Evolutionary conservation across 2,113 vertebrate genomes (phyloP).

Genomic region (Pycnonotus jocosus): DNA sequence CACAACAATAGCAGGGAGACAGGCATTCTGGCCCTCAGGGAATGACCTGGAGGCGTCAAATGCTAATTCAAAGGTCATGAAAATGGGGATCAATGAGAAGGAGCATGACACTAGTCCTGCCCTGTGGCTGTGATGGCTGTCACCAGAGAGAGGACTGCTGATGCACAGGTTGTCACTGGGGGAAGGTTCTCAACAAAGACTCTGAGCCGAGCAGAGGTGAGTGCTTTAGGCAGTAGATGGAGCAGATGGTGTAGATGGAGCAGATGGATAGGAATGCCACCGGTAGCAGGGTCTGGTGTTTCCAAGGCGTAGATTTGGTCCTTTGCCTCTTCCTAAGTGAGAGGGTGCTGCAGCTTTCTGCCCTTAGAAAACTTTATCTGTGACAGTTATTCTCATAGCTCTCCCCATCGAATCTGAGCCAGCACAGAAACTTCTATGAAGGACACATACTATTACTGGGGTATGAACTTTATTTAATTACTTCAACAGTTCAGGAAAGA

Average conservation of each 20-base stretch:
- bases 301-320: background rate
- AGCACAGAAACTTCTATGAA: background rate
- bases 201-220: background rate
- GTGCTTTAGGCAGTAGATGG: background rate
- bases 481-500: background rate
- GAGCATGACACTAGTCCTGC: background rate
- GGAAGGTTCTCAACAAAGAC: background rate
- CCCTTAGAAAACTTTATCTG: background rate
- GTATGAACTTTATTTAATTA: background rate
- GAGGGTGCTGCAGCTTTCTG: background rate
- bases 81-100: background rate
- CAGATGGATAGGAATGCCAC: background rate
- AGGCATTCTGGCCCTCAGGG: background rate
- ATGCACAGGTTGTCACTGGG: background rate
- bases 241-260: background rate
- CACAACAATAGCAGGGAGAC: background rate
- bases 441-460: background rate
- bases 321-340: background rate
- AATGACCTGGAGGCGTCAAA: background rate
- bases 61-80: background rate
- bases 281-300: background rate
- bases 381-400: background rate
- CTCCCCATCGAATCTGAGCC: background rate
- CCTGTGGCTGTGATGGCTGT: background rate
- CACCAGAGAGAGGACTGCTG: background rate